These are phyloP conservation scores for Cosmia trapezina DNA, from an alignment of 2,888 invertebrate genomes.

Conservation along the genomic window DNA sequence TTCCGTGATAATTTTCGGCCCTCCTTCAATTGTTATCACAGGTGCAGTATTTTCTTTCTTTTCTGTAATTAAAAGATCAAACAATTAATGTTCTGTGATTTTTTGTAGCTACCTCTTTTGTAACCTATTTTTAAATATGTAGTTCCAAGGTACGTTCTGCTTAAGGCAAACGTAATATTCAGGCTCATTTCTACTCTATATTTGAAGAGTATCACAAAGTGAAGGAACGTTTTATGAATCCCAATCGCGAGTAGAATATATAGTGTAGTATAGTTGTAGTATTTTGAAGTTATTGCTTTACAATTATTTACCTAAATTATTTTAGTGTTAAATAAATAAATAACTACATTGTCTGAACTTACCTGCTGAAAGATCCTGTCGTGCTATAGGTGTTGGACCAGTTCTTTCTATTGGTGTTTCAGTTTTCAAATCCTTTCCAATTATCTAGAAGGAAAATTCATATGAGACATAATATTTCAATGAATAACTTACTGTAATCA, in stretches of 20 bases:
- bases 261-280: too few species aligned
- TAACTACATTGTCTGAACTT: not conserved
- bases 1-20: conserved; percentile 53
- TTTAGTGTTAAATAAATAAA: not conserved
- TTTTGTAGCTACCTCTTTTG: not conserved
- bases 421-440: conserved; percentile 66
- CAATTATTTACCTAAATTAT: too few species aligned
- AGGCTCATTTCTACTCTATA: not conserved
- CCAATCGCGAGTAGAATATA: not conserved
- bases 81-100: not conserved
- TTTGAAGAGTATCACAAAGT: not conserved
- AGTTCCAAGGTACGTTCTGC: too few species aligned
- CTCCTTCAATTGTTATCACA: conserved; percentile 64
- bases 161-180: not conserved
- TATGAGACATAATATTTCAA: not conserved
- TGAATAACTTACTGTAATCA: not conserved
- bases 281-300: not conserved
- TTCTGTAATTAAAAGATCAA: conserved; percentile 52
- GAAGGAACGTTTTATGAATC: not conserved
- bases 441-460: conserved; percentile 66
- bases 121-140: not conserved
- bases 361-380: conserved; percentile 57
- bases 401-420: conserved; percentile 65
- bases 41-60: conserved; percentile 61
- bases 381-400: conserved; percentile 70